These are phyloP conservation scores for Pyrgilauda ruficollis DNA, from an alignment of 2,113 vertebrate species.

Conservation along the genomic window DNA sequence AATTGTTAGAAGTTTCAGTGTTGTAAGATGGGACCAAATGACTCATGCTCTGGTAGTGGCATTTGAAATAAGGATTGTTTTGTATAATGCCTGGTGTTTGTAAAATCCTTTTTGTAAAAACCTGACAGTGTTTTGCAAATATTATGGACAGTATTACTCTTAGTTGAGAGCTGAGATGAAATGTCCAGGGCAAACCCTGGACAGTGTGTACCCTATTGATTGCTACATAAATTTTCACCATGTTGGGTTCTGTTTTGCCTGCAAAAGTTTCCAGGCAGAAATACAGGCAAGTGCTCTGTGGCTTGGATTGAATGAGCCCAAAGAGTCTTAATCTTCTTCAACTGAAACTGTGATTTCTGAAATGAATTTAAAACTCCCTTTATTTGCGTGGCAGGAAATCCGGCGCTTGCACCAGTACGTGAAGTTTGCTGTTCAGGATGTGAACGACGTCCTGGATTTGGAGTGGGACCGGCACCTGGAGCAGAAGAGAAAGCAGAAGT, in stretches of 20 bases:
- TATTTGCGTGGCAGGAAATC: conserved; percentile 80
- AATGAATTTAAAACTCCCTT: neutral
- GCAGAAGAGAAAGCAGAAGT: conserved; percentile 89
- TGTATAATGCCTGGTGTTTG: neutral
- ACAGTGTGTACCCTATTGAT: neutral
- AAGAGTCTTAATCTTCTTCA: neutral
- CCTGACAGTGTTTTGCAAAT: neutral
- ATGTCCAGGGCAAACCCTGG: neutral
- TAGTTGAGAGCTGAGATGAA: neutral
- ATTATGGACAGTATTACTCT: neutral
- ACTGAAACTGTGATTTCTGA: neutral
- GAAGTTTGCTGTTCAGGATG: conserved; percentile 91
- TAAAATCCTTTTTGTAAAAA: neutral
- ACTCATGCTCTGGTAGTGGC: neutral
- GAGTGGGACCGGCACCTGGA: conserved; percentile 95
- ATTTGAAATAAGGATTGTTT: neutral
- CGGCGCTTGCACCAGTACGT: conserved; percentile 91
- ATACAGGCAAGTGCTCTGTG: rapidly evolving
- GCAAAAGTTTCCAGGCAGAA: neutral
- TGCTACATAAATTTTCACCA: neutral
- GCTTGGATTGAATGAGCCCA: neutral
- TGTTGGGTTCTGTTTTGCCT: neutral
- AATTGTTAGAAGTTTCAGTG: neutral
- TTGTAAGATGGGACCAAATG: conserved; percentile 1
- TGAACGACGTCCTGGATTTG: conserved; percentile 90